Percentiles rank a stretch among this genome's conserved stretches.
These are phyloP conservation scores for Phenganax stokvisi DNA, from an alignment of 92 coral and sea anemone genomes.

Conservation along the genomic window DNA sequence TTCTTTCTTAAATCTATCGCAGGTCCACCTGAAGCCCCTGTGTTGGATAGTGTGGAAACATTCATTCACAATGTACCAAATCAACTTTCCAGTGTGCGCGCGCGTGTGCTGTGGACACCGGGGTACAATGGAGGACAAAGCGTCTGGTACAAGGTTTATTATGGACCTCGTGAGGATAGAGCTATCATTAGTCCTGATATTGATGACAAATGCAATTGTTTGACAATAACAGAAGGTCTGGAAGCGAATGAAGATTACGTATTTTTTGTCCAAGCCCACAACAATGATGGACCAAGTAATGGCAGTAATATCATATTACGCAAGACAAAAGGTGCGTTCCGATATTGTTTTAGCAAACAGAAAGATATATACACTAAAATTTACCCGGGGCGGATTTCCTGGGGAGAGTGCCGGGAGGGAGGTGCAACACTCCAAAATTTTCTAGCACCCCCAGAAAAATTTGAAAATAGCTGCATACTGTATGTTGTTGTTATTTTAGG, in stretches of 20 bases:
- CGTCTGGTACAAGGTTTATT: constrained; percentile 47
- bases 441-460: too few species aligned
- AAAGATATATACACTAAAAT: background rate
- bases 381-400: too few species aligned
- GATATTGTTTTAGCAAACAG: background rate
- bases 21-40: constrained; percentile 78
- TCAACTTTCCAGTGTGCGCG: constrained; percentile 13
- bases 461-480: too few species aligned
- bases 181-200: background rate
- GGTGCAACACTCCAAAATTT: too few species aligned
- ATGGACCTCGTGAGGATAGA: constrained; percentile 22
- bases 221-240: constrained; percentile 14
- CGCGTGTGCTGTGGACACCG: constrained; percentile 61
- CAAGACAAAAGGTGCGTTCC: constrained; percentile 17
- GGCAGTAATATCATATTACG: background rate
- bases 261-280: constrained; percentile 29
- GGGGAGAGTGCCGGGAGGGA: too few species aligned
- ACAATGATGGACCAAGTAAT: constrained; percentile 26
- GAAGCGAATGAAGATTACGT: constrained; percentile 28
- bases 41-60: constrained; percentile 49
- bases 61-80: constrained; percentile 29
- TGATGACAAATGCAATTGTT: constrained; percentile 12
- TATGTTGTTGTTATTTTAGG: too few species aligned
- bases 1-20: background rate
- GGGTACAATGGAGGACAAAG: constrained; percentile 63